Evolutionary conservation across 2,113 vertebrate genomes (phyloP), one percentile per base, ranked within the genome.

Genomic region (Pachypanchax playfairii): DNA sequence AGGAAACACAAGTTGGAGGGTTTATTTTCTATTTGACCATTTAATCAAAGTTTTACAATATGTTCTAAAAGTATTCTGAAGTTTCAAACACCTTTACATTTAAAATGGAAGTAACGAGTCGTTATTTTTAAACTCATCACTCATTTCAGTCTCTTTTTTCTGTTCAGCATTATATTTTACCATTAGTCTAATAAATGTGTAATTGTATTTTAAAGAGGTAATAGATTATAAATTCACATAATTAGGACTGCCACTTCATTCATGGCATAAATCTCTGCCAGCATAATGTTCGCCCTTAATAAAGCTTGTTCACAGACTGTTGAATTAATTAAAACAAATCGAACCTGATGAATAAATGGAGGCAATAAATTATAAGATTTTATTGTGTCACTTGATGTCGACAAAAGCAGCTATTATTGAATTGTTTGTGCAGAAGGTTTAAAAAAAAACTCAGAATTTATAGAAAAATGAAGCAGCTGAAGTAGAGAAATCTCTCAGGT

Each of bases 151-250:
- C 74, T 77, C 62, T 60, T 42, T 20, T 46, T 57, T 51, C 65
- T 44, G 65, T 72, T 67, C 47, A 64, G 82, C 76, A 87, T 90
- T 78, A 77, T 82, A 85, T 83, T 83, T 77, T 70, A 55, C 65
- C 77, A 86, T 91, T 91, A 89, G 76, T 77, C 77, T 88, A 88
- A 90, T 90, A 86, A n/a, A 88, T 84, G 71, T 76, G 70, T 91
- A 90, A 92, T 91, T 90, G 88, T 86, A 85, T 91, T 91, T 90
- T 90, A 88, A 92, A 88, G 87, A 91, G 77, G 79, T 86, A 86
- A 90, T 89, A 86, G 80, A 92, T 92, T 89, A 91, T 86, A 77
- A 82, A 89, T 70, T 70, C 54, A 18, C 71, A 80, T 84, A 90
- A 89, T 65, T 84, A 83, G 81, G 65, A 82, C 74, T 81, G 73